phyloP scores from a whole-genome alignment of 2,888 invertebrate genomes.

The Scaptomyza tumidula region DNA sequence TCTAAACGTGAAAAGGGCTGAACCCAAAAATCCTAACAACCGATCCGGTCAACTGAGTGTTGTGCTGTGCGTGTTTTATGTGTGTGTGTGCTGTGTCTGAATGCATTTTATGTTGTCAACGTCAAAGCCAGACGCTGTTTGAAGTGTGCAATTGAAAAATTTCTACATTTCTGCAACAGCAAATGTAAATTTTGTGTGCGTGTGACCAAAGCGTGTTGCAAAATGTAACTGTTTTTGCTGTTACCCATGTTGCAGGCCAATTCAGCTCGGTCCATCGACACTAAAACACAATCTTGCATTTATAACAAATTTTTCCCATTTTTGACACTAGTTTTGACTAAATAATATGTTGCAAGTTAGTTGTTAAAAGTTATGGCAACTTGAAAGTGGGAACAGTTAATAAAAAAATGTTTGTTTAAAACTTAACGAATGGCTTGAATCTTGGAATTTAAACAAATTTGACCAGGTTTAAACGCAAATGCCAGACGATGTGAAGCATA shows the following conservation, averaged over 20 bases:
- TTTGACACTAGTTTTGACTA: not conserved
- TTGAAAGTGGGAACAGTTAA: not conserved
- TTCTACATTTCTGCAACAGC: constrained; percentile 34
- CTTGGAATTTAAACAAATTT: constrained; percentile 26
- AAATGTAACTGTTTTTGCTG: constrained; percentile 48
- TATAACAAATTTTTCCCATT: not conserved
- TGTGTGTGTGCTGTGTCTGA: constrained; percentile 20
- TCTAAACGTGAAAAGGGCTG: constrained; percentile 67
- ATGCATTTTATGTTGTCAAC: constrained; percentile 70
- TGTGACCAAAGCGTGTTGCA: constrained; percentile 9
- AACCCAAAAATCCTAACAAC: constrained; percentile 39
- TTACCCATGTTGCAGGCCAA: constrained; percentile 34
- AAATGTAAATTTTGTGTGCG: constrained; percentile 45
- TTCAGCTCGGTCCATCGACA: constrained; percentile 5
- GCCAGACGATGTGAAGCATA: constrained; percentile 39
- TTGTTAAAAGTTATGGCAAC: not conserved
- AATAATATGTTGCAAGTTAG: not conserved
- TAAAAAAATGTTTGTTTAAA: not conserved
- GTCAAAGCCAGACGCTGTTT: constrained; percentile 59
- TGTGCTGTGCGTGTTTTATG: not conserved
- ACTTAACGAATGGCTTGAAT: not conserved
- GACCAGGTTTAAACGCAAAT: constrained; percentile 27
- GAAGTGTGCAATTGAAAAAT: constrained; percentile 63
- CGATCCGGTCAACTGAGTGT: constrained; percentile 25
- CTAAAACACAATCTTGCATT: constrained; percentile 14